phyloP scores from a whole-genome alignment of 2,888 invertebrate genomes.

The Aethes cnicana region DNA sequence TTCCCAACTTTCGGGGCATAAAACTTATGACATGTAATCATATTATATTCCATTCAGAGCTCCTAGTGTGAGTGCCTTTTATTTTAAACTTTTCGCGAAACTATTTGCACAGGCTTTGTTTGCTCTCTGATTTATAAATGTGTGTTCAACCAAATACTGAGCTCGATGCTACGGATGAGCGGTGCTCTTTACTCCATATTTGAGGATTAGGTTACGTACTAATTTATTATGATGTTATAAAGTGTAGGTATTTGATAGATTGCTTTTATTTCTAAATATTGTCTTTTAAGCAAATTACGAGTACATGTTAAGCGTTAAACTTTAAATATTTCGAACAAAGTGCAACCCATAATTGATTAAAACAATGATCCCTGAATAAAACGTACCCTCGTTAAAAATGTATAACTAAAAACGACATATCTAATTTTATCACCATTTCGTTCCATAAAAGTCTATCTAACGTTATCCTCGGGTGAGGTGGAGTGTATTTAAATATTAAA shows the following conservation, averaged over 20 bases:
- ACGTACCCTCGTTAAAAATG: too few relatives aligned
- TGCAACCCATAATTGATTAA: too few relatives aligned
- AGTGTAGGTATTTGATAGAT: neutral
- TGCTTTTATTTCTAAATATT: neutral
- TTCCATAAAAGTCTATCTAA: conserved; percentile 6
- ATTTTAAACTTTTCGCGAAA: conserved; percentile 31
- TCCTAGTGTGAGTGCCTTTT: conserved; percentile 28
- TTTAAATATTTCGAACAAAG: too few relatives aligned
- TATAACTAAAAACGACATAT: neutral
- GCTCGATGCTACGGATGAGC: conserved; percentile 11
- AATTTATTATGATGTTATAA: conserved; percentile 12
- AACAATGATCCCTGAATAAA: too few relatives aligned
- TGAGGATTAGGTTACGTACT: conserved; percentile 16
- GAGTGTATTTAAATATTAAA: conserved; percentile 14
- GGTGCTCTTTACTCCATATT: conserved; percentile 12
- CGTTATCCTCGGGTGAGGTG: conserved; percentile 2
- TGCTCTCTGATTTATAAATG: conserved; percentile 30
- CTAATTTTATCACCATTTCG: conserved; percentile 6
- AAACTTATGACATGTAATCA: conserved; percentile 82
- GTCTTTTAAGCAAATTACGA: neutral
- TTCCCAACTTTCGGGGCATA: conserved; percentile 79
- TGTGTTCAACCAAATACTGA: conserved; percentile 26
- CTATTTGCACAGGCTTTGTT: conserved; percentile 30
- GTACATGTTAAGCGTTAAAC: neutral
- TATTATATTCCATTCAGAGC: conserved; percentile 69